Conservation (phyloP, 2,797 vertebrate genomes). For the Darevskia mixta region DNA sequence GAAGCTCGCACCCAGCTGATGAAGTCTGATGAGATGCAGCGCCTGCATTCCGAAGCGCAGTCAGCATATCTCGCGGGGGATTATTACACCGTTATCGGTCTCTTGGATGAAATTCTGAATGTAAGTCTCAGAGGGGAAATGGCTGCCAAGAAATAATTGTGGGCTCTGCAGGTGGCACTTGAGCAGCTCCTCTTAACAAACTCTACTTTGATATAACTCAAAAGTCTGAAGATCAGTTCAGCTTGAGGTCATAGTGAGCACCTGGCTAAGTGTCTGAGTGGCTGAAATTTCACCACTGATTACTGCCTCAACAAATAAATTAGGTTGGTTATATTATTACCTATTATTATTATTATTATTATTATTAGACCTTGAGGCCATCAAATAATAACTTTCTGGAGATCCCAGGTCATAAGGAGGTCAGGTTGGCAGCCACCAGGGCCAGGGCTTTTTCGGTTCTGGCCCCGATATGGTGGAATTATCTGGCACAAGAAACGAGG, state of each 20-base stretch:
- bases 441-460: too few species aligned
- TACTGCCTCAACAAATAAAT: not conserved
- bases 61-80: slow-evolving; percentile 82
- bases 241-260: not conserved
- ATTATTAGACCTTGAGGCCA: too few species aligned
- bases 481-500: too few species aligned
- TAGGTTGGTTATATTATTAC: too few species aligned
- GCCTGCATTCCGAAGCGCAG: slow-evolving; percentile 83
- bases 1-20: slow-evolving; percentile 89
- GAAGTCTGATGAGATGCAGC: slow-evolving; percentile 93
- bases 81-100: slow-evolving; percentile 82
- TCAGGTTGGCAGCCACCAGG: too few species aligned
- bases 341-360: too few species aligned
- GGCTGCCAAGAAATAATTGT: slow-evolving; percentile 37
- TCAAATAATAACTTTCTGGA: too few species aligned
- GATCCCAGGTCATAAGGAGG: too few species aligned
- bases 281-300: not conserved
- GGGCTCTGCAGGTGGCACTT: slow-evolving; percentile 15
- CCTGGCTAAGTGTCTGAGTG: not conserved
- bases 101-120: slow-evolving; percentile 90
- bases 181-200: slow-evolving; percentile 37
- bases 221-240: not conserved
- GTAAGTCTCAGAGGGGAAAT: slow-evolving; percentile 76
- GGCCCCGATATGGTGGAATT: too few species aligned
- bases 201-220: not conserved